These are phyloP conservation scores for Melanotaenia maccullochi DNA, from an alignment of 2,797 vertebrate genomes.

Conservation along the genomic window DNA sequence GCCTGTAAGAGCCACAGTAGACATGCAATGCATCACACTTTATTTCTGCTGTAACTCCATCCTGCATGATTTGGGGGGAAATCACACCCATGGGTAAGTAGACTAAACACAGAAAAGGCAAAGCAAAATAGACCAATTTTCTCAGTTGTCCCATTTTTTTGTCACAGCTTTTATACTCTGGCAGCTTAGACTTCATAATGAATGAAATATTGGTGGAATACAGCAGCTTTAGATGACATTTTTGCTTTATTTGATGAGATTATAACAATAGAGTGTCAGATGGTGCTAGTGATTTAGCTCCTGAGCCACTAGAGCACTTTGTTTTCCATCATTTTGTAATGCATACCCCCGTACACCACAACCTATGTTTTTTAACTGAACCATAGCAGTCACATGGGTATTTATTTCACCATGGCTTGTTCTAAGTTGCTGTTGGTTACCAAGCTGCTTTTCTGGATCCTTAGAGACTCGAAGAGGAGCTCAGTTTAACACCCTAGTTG, in stretches of 20 bases:
- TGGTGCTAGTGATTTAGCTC: constrained; percentile 7
- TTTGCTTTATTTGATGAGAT: constrained; percentile 22
- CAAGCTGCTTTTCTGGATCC: constrained; percentile 40
- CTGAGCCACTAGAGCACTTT: background rate
- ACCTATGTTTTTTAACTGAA: constrained; percentile 47
- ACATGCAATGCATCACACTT: constrained; percentile 28
- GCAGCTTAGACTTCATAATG: background rate
- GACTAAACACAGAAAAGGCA: background rate
- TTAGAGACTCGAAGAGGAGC: constrained; percentile 37
- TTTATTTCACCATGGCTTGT: constrained; percentile 43
- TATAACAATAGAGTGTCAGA: constrained; percentile 11
- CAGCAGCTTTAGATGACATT: background rate
- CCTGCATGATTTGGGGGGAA: background rate
- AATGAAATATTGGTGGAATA: constrained; percentile 9
- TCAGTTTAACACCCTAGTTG: constrained; percentile 54
- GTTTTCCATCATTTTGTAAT: constrained; percentile 30
- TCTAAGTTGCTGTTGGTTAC: constrained; percentile 55
- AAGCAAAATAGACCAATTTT: constrained; percentile 17
- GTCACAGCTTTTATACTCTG: background rate
- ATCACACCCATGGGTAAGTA: background rate
- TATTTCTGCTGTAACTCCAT: constrained; percentile 13
- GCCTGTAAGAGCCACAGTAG: constrained; percentile 13
- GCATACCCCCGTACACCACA: constrained; percentile 15
- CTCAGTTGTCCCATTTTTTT: constrained; percentile 2
- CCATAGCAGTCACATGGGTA: constrained; percentile 28